Conservation (phyloP, 1,140 invertebrate species). For the Drosophila pectinifera region DNA sequence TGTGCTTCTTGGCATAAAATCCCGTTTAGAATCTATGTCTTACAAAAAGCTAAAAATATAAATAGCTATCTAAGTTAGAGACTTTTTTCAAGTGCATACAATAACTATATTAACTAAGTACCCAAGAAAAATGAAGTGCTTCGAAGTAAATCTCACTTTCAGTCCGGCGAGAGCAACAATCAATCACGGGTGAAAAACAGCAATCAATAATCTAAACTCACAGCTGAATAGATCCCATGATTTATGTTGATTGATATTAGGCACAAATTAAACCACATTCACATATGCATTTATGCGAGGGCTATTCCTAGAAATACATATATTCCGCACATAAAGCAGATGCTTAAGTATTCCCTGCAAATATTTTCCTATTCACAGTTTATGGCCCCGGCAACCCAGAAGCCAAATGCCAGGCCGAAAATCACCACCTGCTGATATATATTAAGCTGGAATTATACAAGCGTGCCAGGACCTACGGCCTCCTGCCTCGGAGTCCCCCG, state of each 20-base stretch:
- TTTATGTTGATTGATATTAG: constrained; percentile 14
- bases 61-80: too few relatives aligned
- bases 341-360: constrained; percentile 2
- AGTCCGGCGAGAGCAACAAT: background rate
- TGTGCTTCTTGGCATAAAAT: too few relatives aligned
- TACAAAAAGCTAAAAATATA: too few relatives aligned
- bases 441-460: constrained; percentile 67
- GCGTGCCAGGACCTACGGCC: constrained; percentile 12
- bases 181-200: constrained; percentile 18
- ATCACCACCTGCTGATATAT: constrained; percentile 77
- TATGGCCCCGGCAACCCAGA: constrained; percentile 4
- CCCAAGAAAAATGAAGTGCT: background rate
- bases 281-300: background rate
- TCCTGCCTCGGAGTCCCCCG: background rate
- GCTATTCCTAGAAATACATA: background rate
- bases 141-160: background rate
- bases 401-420: constrained; percentile 27
- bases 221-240: constrained; percentile 4
- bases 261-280: background rate
- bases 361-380: constrained; percentile 7
- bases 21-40: too few relatives aligned
- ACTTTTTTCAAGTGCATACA: background rate
- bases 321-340: background rate
- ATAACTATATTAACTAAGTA: background rate
- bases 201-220: constrained; percentile 15